These are phyloP conservation scores for Allolobophora icterica DNA, from an alignment of 2,888 invertebrate species.

Conservation along the genomic window DNA sequence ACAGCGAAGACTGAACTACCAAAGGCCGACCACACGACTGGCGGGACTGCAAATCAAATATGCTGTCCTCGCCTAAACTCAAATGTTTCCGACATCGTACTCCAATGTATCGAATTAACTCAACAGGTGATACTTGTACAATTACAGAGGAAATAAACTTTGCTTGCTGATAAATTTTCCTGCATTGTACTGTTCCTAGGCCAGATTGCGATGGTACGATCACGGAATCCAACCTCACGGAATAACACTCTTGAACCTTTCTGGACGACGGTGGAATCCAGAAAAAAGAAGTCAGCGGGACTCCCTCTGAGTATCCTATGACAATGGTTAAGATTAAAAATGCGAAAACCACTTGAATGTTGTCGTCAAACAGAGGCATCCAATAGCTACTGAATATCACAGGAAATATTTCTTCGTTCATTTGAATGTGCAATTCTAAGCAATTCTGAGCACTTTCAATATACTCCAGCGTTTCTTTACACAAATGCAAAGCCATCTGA, in stretches of 20 bases:
- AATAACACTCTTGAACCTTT: background rate
- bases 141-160: background rate
- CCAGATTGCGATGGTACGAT: background rate
- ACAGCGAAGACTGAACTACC: background rate
- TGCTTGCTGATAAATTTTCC: background rate
- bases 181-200: background rate
- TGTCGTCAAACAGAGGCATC: slow-evolving; percentile 8
- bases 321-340: background rate
- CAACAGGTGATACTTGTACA: background rate
- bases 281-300: background rate
- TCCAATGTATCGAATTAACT: slow-evolving; percentile 1
- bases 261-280: background rate
- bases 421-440: background rate
- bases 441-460: background rate
- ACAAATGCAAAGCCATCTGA: background rate
- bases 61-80: background rate
- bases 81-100: background rate
- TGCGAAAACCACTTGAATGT: slow-evolving; percentile 23
- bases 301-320: background rate
- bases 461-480: background rate
- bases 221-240: background rate
- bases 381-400: background rate
- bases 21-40: background rate
- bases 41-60: background rate
- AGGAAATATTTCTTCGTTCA: background rate